Evolutionary conservation across 2,888 invertebrate genomes (phyloP), one percentile per base, ranked within the genome.

Genomic region (Eupithecia abbreviata): DNA sequence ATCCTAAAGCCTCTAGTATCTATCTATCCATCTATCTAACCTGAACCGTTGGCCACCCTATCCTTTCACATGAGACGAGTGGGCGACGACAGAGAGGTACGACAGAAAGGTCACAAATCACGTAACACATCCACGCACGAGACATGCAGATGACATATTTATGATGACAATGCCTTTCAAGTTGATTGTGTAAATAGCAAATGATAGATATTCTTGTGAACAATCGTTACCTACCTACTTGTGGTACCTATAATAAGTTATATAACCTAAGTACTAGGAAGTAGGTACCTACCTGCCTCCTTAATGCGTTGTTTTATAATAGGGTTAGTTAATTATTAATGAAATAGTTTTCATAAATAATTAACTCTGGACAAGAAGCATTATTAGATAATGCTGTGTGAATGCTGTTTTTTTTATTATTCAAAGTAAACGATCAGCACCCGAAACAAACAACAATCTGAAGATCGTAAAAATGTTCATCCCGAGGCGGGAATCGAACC

Each of bases 61-160:
- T 43, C 55, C 73, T 74, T 75, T 73, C 78, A 81, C 75, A 77
- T 79, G 72, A 82, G 82, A 79, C 79, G 85, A 84, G 90, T 90
- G 86, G 89, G 90, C 86, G 90, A 89, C 84, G 84, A 83, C 84
- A 83, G 80, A 30, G 30, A 30, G 30, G 30, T 30, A 30, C 30
- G 30, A 30, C 10, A 47, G 82, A 90, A 91, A 91, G 90, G 90
- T 90, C 89, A 87, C 82, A 84, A 84, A 81, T 88, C 87, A 90
- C 85, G 86, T 88, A 90, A 90, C 86, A 87, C 89, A 90, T 90
- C 91, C 90, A 85, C 87, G 82, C 75, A 30, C 30, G 75, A 85
- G 84, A 82, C 82, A 79, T 79, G 74, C 71, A 77, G 73, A 81
- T 82, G 83, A 84, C 84, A 82, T 82, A 76, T 83, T 82, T 83